These are phyloP conservation scores for Spinibarbus caldwelli DNA, from an alignment of 2,797 vertebrate species.

Conservation along the genomic window DNA sequence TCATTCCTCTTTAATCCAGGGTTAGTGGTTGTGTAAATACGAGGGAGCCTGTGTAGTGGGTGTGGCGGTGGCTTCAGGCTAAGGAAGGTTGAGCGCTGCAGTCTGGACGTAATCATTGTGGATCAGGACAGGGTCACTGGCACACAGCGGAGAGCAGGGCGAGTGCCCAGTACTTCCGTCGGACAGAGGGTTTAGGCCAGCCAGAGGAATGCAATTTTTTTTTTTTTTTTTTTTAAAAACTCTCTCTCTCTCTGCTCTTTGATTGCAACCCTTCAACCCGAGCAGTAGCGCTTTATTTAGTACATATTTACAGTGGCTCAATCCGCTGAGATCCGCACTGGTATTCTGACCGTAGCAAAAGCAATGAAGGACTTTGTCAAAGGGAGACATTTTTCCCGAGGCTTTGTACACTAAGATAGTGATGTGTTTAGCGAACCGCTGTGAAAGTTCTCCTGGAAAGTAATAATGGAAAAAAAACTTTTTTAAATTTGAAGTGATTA, in stretches of 20 bases:
- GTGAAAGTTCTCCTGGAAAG: constrained; percentile 19
- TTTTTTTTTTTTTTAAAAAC: neutral
- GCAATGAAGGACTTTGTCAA: neutral
- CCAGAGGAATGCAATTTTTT: constrained; percentile 59
- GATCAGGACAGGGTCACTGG: constrained; percentile 36
- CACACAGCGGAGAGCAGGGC: constrained; percentile 37
- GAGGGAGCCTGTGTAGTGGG: constrained; percentile 67
- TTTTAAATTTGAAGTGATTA: neutral
- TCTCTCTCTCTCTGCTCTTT: constrained; percentile 48
- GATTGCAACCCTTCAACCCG: constrained; percentile 41
- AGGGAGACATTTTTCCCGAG: too few relatives aligned
- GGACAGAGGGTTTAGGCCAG: constrained; percentile 43
- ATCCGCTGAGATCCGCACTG: constrained; percentile 42
- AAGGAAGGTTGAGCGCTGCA: constrained; percentile 52
- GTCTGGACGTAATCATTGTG: constrained; percentile 43
- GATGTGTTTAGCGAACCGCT: constrained; percentile 1
- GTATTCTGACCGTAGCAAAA: constrained; percentile 48
- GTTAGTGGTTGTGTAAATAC: constrained; percentile 75
- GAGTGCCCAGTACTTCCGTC: constrained; percentile 42
- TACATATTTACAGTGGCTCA: constrained; percentile 58
- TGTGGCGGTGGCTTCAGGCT: constrained; percentile 61
- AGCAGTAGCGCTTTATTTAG: constrained; percentile 52
- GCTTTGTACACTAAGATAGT: too few relatives aligned
- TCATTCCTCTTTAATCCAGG: constrained; percentile 72
- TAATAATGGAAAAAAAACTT: neutral